These are phyloP conservation scores for Lithophane semibrunnea DNA, from an alignment of 2,888 invertebrate genomes.

Conservation along the genomic window DNA sequence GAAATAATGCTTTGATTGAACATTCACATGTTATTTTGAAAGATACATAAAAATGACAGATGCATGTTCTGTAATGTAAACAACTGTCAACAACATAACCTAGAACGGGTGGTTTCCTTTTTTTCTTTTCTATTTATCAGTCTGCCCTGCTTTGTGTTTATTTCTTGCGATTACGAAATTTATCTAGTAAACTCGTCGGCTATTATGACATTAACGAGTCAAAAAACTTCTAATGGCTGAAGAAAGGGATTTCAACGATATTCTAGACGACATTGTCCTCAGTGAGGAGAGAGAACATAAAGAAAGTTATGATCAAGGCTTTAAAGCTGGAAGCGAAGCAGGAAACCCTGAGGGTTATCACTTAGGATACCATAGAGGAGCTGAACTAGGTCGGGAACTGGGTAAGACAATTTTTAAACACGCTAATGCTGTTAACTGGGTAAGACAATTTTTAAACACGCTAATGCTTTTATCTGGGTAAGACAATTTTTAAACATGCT, in stretches of 20 bases:
- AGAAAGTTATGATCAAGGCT: constrained; percentile 93
- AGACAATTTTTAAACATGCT: constrained; percentile 6
- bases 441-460: not conserved
- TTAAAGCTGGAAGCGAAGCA: constrained; percentile 90
- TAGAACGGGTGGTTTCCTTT: not conserved
- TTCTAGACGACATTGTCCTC: constrained; percentile 93
- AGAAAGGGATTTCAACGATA: constrained; percentile 93
- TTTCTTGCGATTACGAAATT: not conserved
- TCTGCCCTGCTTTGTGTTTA: not conserved
- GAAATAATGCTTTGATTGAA: not conserved
- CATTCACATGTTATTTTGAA: too few species aligned
- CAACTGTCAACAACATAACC: constrained; percentile 5
- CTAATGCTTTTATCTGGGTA: constrained; percentile 81
- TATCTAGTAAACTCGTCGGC: not conserved
- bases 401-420: constrained; percentile 70
- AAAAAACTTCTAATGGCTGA: constrained; percentile 79
- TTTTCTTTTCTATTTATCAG: too few species aligned
- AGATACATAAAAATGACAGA: too few species aligned
- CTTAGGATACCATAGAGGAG: constrained; percentile 94
- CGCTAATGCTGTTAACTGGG: too few species aligned
- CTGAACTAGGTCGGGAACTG: constrained; percentile 94
- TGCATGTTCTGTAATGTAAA: too few species aligned
- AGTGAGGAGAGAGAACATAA: constrained; percentile 92
- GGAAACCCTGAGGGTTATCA: constrained; percentile 93
- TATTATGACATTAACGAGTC: constrained; percentile 22